Evolutionary conservation across 92 coral and sea anemone genomes (phyloP), one percentile per base, ranked within the genome.

Genomic region (Montipora capitata): DNA sequence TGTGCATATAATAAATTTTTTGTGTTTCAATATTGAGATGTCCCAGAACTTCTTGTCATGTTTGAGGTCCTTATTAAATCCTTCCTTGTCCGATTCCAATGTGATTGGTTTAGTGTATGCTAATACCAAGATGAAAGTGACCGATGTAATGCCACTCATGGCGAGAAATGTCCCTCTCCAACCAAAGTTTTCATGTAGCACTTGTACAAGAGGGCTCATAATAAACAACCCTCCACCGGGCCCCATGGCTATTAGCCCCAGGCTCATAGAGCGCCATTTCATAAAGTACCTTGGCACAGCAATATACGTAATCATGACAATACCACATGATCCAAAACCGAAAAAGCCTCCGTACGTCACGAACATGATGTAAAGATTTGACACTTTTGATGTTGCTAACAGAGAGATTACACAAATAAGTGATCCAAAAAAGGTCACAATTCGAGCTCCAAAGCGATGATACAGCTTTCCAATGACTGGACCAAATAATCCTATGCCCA

Each of bases 221-320:
- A 93, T 12, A 58, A 93, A 85, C 43, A 90, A 62, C 0, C 96
- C 96, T 4, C 91, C 91, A 3, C 89, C 94, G 5, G 94, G 94
- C 43, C 94, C 94, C 27, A 85, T 77, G 14, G 94, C 82, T 9
- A 91, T 72, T 8, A 90, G 48, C 2, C 90, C 96, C 58, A 88
- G 59, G 13, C 89, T 92, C 3, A 83, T 40, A 7, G 92, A 74
- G 66, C 80, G 85, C 85, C 91, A 82, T 49, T 80, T 87, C 13
- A 35, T 68, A 62, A 93, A 93, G 76, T 90, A 90, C 68, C 72
- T 78, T 59, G 94, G 94, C 17, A 93, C 89, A 0, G 51, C 69
- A 2, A 85, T 74, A 49, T 42, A 90, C 7, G 74, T 87, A 14
- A 85, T 62, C 4, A 82, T 58, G 58, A 64, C 83, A 0, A 90